Conservation (phyloP, 2,888 invertebrate genomes). For the Eristalinus aeneus region DNA sequence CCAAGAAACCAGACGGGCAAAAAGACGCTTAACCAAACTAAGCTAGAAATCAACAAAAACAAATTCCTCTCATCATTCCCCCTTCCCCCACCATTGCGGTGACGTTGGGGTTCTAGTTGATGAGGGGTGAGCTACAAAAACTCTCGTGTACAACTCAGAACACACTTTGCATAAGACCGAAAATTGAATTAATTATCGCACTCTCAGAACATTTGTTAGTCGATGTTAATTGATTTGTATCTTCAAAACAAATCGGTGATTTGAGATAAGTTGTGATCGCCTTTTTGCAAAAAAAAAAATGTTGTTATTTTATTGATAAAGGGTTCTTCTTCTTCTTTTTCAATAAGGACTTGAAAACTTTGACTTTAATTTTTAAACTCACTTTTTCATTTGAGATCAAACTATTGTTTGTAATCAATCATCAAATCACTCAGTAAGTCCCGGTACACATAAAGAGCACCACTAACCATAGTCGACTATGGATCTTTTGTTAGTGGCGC, state of each 20-base stretch:
- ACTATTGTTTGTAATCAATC: too few species aligned
- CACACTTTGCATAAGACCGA: slow-evolving; percentile 59
- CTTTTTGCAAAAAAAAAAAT: slow-evolving; percentile 22
- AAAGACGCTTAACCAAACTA: slow-evolving; percentile 25
- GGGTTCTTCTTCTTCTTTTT: too few species aligned
- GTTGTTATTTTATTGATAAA: neutral
- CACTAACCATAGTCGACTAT: too few species aligned
- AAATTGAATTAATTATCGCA: slow-evolving; percentile 61
- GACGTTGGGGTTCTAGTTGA: neutral
- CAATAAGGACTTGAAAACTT: too few species aligned
- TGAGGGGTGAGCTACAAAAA: slow-evolving; percentile 52
- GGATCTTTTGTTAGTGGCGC: too few species aligned
- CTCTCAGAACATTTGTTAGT: slow-evolving; percentile 30
- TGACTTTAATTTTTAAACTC: too few species aligned
- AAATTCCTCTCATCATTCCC: slow-evolving; percentile 31
- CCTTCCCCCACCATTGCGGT: neutral
- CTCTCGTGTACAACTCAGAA: slow-evolving; percentile 53
- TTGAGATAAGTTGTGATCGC: slow-evolving; percentile 57
- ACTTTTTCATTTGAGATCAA: too few species aligned
- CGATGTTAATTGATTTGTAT: slow-evolving; percentile 57
- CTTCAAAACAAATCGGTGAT: slow-evolving; percentile 60
- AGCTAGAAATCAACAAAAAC: slow-evolving; percentile 42
- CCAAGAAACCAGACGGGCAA: slow-evolving; percentile 42
- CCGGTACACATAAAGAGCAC: too few species aligned
- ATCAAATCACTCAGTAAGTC: too few species aligned